Conservation (phyloP, 1,140 invertebrate genomes). For the Lepeophtheirus salmonis region DNA sequence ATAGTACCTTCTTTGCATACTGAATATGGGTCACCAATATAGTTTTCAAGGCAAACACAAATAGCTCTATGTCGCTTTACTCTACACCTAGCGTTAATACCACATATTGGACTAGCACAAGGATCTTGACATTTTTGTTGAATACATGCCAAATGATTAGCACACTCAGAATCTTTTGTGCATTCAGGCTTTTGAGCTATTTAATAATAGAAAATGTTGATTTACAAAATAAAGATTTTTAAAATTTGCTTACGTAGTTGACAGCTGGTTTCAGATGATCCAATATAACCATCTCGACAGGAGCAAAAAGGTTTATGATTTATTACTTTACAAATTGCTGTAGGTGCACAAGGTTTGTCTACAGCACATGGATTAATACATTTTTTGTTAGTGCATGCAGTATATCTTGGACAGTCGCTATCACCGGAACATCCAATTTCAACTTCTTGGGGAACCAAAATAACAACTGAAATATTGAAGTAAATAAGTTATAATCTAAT, state of each 20-base stretch:
- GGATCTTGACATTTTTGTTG: slow-evolving; percentile 54
- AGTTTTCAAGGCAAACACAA: slow-evolving; percentile 55
- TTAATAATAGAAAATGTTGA: slow-evolving; percentile 6
- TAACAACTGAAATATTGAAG: slow-evolving; percentile 37
- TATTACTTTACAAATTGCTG: slow-evolving; percentile 55
- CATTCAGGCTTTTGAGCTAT: slow-evolving; percentile 34
- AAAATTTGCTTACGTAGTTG: slow-evolving; percentile 26
- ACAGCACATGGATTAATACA: slow-evolving; percentile 55
- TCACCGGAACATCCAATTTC: slow-evolving; percentile 50
- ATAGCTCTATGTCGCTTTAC: slow-evolving; percentile 48
- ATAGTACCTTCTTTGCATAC: slow-evolving; percentile 40
- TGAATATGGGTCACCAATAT: slow-evolving; percentile 56
- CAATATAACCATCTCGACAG: slow-evolving; percentile 61
- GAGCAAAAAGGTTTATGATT: slow-evolving; percentile 53
- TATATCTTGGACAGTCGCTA: slow-evolving; percentile 46
- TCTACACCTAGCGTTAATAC: slow-evolving; percentile 60
- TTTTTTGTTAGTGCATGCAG: slow-evolving; percentile 51
- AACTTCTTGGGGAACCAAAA: slow-evolving; percentile 38
- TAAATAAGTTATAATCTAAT: slow-evolving; percentile 19
- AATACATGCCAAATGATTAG: slow-evolving; percentile 45
- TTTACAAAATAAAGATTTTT: neutral
- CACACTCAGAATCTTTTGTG: slow-evolving; percentile 48
- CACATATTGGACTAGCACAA: slow-evolving; percentile 53
- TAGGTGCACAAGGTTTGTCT: slow-evolving; percentile 43
- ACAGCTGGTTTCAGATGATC: slow-evolving; percentile 58